Conservation (phyloP, 2,797 vertebrate species). For the Diceros bicornis region DNA sequence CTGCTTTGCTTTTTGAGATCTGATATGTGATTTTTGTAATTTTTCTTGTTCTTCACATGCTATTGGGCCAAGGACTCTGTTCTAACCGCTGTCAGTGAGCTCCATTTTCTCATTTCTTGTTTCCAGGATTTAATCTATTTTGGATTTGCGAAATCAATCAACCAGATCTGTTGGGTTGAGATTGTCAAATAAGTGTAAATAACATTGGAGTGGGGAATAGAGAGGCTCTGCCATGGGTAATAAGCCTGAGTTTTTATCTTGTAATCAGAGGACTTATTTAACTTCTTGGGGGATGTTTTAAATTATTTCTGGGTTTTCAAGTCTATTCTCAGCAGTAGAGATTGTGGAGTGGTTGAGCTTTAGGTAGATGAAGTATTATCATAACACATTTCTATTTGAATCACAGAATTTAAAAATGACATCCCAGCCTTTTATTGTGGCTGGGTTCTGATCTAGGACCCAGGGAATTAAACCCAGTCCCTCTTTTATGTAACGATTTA, state of each 20-base stretch:
- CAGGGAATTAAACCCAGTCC: not conserved
- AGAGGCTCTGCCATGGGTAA: not conserved
- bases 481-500: conserved; percentile 2
- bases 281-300: not conserved
- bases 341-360: not conserved
- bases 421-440: not conserved
- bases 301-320: conserved; percentile 50
- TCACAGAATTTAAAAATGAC: conserved; percentile 38
- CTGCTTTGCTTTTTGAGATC: not conserved
- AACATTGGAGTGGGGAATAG: not conserved
- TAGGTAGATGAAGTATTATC: not conserved
- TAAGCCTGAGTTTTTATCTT: not conserved
- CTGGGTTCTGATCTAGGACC: conserved; percentile 30
- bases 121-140: conserved; percentile 15
- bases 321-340: conserved; percentile 10
- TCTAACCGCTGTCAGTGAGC: not conserved
- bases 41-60: not conserved
- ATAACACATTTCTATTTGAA: conserved; percentile 23
- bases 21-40: not conserved
- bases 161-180: not conserved
- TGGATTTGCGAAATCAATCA: not conserved
- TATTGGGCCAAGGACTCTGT: not conserved
- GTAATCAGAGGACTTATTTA: not conserved
- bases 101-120: not conserved
- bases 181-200: conserved; percentile 3